Evolutionary conservation across 1,140 invertebrate genomes (phyloP).

Genomic region (Camponotus vicinus): DNA sequence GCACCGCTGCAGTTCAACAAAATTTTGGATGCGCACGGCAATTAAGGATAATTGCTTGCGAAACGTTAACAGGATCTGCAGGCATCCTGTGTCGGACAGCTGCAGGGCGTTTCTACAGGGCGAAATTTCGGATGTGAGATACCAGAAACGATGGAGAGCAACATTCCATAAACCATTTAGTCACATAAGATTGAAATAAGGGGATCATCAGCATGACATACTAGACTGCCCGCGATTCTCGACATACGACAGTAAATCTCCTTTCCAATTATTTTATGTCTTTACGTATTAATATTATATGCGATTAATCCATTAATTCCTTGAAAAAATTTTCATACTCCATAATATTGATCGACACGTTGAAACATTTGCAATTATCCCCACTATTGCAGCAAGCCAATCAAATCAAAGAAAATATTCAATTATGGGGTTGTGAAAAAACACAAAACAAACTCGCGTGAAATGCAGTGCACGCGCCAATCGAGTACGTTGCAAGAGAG

Average conservation of each 20-base stretch:
- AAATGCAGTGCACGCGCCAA: background rate
- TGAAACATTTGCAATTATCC: background rate
- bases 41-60: conserved; percentile 63
- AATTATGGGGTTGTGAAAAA: background rate
- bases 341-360: background rate
- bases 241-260: background rate
- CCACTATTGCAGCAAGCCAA: background rate
- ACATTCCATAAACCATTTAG: background rate
- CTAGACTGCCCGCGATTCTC: background rate
- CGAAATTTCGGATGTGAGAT: conserved; percentile 43
- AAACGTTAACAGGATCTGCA: conserved; percentile 55
- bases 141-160: conserved; percentile 4
- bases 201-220: background rate
- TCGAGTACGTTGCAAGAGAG: background rate
- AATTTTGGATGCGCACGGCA: conserved; percentile 53
- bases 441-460: background rate
- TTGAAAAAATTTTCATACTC: background rate
- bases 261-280: background rate
- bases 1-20: conserved; percentile 50
- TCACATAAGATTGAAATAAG: background rate
- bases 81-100: conserved; percentile 23
- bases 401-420: conserved; percentile 13
- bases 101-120: conserved; percentile 19
- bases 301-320: background rate
- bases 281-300: background rate